These are phyloP conservation scores for Otolemur garnettii DNA, from an alignment of 2,113 vertebrate genomes.

Conservation along the genomic window DNA sequence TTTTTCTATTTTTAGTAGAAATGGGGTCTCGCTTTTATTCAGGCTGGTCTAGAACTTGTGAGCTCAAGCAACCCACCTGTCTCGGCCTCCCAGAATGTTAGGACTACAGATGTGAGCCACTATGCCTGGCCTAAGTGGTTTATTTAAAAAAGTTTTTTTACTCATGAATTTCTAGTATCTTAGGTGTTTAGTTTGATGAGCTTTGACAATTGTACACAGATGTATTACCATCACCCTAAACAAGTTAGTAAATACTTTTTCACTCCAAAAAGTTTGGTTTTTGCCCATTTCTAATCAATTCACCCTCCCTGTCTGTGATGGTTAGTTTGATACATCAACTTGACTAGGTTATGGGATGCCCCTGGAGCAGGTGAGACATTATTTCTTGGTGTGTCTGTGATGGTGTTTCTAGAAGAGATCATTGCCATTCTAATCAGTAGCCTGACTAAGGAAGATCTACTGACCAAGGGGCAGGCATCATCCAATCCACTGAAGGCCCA, in stretches of 20 bases:
- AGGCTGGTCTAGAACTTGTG: no score
- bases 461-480: not conserved
- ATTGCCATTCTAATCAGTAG: not conserved
- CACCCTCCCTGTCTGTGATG: not conserved
- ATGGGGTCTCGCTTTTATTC: no score
- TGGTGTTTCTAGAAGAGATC: not conserved
- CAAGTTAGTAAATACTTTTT: not conserved
- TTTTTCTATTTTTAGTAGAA: no score
- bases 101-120: no score
- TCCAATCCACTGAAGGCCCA: not conserved
- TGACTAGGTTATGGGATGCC: not conserved
- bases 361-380: not conserved
- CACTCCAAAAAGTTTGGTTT: not conserved
- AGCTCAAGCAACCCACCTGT: no score
- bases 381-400: not conserved
- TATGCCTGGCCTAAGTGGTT: not conserved
- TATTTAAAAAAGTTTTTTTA: slow-evolving; percentile 31
- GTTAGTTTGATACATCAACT: not conserved
- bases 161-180: not conserved
- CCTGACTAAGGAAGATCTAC: not conserved
- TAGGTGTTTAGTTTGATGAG: not conserved
- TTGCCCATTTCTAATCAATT: not conserved
- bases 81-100: no score
- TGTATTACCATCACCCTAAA: not conserved
- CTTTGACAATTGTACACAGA: not conserved